These are phyloP conservation scores for Tinea trinotella DNA, from an alignment of 2,888 invertebrate species.

Conservation along the genomic window DNA sequence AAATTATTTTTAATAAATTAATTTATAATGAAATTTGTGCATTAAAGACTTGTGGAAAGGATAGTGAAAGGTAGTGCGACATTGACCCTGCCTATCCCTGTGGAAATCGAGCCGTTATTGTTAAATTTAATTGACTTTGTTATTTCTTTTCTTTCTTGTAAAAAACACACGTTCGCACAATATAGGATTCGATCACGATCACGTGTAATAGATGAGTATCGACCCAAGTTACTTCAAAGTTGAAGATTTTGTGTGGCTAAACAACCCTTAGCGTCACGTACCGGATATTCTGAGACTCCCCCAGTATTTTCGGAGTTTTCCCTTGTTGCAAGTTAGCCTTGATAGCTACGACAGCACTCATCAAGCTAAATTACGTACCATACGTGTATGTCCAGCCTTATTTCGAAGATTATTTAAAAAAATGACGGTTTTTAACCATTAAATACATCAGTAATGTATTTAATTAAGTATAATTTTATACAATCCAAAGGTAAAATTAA, in stretches of 20 bases:
- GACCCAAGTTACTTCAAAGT: background rate
- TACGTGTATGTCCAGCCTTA: background rate
- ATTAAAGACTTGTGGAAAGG: too few species aligned
- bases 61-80: too few species aligned
- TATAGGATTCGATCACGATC: background rate
- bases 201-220: background rate
- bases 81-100: too few species aligned
- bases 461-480: too few species aligned
- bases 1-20: too few species aligned
- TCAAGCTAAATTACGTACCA: background rate
- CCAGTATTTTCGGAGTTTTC: conserved; percentile 6
- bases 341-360: conserved; percentile 7
- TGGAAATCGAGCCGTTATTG: too few species aligned
- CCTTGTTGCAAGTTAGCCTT: conserved; percentile 8
- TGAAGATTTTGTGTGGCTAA: conserved; percentile 4
- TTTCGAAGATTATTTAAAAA: background rate
- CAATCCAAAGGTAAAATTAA: too few species aligned
- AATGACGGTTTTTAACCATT: too few species aligned
- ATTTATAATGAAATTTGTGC: too few species aligned
- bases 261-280: background rate
- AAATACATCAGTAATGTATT: too few species aligned
- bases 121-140: background rate
- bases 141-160: too few species aligned
- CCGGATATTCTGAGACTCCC: background rate
- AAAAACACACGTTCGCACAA: background rate